These are phyloP conservation scores for Petrolisthes manimaculis DNA, from an alignment of 2,888 invertebrate species.

Conservation along the genomic window DNA sequence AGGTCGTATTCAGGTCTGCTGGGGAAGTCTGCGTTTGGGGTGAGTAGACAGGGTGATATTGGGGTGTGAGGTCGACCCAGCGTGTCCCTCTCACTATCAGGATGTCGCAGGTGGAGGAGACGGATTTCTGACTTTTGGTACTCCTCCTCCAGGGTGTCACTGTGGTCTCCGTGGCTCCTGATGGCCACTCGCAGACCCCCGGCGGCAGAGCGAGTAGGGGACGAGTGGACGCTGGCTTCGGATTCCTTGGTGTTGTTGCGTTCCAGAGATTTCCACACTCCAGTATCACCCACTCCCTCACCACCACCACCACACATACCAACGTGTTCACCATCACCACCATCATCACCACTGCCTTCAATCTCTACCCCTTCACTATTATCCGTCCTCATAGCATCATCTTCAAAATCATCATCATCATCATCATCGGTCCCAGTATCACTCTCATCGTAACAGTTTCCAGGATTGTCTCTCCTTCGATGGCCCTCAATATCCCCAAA, in stretches of 20 bases:
- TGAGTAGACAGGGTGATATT: constrained; percentile 49
- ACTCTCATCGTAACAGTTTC: not conserved
- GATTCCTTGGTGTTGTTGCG: not conserved
- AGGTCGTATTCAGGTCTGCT: constrained; percentile 38
- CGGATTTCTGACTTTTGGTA: not conserved
- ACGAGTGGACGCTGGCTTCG: not conserved
- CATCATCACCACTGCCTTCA: not conserved
- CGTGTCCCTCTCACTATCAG: constrained; percentile 54
- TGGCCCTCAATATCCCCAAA: not conserved
- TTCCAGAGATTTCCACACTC: not conserved
- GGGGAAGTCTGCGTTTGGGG: constrained; percentile 58
- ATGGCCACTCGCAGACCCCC: constrained; percentile 31
- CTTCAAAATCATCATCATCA: not conserved
- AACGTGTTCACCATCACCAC: not conserved
- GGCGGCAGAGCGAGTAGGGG: not conserved
- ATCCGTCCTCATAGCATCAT: not conserved
- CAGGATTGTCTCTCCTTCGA: not conserved
- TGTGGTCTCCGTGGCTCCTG: constrained; percentile 2
- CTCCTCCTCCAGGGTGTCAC: not conserved
- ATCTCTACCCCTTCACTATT: not conserved
- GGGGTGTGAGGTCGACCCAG: constrained; percentile 38
- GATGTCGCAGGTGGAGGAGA: constrained; percentile 17
- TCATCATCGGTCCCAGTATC: not conserved
- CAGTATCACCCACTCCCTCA: not conserved
- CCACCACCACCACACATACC: not conserved